Evolutionary conservation across 2,797 vertebrate genomes (phyloP), one percentile per base, ranked within the genome.

Genomic region (Ataeniobius toweri): DNA sequence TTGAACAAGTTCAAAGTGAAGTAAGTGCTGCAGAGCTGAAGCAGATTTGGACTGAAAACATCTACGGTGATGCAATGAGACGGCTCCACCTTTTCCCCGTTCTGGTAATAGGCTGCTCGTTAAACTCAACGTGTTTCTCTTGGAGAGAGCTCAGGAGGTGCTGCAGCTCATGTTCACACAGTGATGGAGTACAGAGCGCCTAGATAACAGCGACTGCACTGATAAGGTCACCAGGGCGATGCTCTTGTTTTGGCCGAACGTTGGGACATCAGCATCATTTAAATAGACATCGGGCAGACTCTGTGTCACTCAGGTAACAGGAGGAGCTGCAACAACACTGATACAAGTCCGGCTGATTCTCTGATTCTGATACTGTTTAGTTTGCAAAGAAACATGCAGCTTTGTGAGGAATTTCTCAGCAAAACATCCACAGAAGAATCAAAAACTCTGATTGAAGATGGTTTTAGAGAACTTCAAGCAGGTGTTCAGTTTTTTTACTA

Each of bases 161-260:
- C 75, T 73, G 70, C 63, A 70, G 65, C 59, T 82, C 71, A 82
- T 76, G 81, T 80, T 75, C 65, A 61, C 75, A 39, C 36, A 1
- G 31, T 83, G 83, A 91, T 76, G 75, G 77, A 86, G 83, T 87
- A 46, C 87, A 92, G 91, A 86, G 82, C 18, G 26, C 0, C 24
- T 39, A 58, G 82, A 85, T 81, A 80, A 76, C 48, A n/a, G 74
- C 59, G 8, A 6, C 50, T 1, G 16, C 8, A 18, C 63, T 76
- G 93, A 93, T 93, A 92, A 88, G 79, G 87, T 91, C 72, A 53
- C 88, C 79, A 22, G 59, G 72, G 90, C 0, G 69, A 84, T 61
- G 1, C 59, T 22, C 59, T 86, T 91, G 85, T 88, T 91, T 84
- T 88, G 85, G 71, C 61, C 77, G 73, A 16, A 73, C 31, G 81